Base-by-base conservation (phyloP, 2,797 vertebrate species). In the Brachyalestes nurse region DNA sequence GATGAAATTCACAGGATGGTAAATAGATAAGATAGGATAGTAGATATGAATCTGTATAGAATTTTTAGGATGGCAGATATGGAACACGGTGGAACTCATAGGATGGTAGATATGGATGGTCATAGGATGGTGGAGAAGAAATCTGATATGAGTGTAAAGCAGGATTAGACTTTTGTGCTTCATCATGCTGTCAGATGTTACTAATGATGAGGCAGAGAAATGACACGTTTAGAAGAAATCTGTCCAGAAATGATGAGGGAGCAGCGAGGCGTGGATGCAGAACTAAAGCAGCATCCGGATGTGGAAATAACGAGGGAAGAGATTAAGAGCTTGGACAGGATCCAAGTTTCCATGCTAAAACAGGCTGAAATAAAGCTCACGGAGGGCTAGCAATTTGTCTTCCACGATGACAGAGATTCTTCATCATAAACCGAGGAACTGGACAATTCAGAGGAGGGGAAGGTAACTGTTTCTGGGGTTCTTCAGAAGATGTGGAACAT, bases 291-390 rank as follows among this genome's bases (percentile, higher is more conserved):
- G 19, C 9, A 19, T 67, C 65, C 7, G 38, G 19, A 25, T 42
- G 16, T 45, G 34, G 16, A n/a, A 45, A 67, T 42, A 40, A 67
- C 19, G n/a, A 67, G 19, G 65, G 19, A 47, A 45, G 40, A 67
- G 65, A 67, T 21, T n/a, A 67, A 67, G 19, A 67, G 40, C 40
- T 47, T 67, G 65, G 65, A 21, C 40, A 67, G 47, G 65, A 5
- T 67, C 65, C 40, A 19, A 67, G 40, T 67, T 67, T 67, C 65
- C 65, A 19, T 45, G n/a, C 40, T 9, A 67, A 67, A 67, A 38
- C 65, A n/a, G 42, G 65, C 16, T 4, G n/a, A 67, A 47, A n/a
- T 10, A 23, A 67, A 12, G 1, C 65, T 66, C 19, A 19, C 19
- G 17, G 64, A 40, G 2, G 28, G 28, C 16, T 13, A 40, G 19